These are phyloP conservation scores for Stenopsyche tienmushanensis DNA, from an alignment of 1,140 invertebrate species.

Conservation along the genomic window DNA sequence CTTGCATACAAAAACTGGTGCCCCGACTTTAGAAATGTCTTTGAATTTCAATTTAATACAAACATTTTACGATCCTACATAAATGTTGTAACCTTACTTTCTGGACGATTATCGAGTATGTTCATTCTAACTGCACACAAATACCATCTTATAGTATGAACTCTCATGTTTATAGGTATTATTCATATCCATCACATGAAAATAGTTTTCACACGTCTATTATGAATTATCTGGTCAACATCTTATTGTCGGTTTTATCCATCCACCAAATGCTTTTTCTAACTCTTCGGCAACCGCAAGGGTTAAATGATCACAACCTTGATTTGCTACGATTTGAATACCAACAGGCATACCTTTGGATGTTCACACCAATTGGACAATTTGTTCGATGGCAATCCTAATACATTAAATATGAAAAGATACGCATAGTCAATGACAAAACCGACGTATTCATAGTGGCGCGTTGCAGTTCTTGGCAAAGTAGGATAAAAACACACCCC, in stretches of 20 bases:
- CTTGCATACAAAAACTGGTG: too few relatives aligned
- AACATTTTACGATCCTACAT: too few relatives aligned
- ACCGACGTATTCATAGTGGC: constrained; percentile 73
- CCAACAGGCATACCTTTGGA: constrained; percentile 77
- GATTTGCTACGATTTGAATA: constrained; percentile 64
- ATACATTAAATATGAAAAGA: constrained; percentile 78
- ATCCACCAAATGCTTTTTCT: constrained; percentile 84
- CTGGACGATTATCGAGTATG: too few relatives aligned
- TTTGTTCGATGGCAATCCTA: constrained; percentile 83
- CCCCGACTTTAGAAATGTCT: too few relatives aligned
- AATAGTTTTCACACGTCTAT: too few relatives aligned
- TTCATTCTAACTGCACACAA: too few relatives aligned
- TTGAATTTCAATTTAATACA: too few relatives aligned
- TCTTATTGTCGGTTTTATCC: constrained; percentile 64
- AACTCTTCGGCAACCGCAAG: constrained; percentile 80
- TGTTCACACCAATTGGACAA: constrained; percentile 72
- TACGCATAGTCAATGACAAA: constrained; percentile 76
- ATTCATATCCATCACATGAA: too few relatives aligned
- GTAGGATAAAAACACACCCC: constrained; percentile 81
- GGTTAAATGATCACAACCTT: constrained; percentile 72
- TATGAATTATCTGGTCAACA: too few relatives aligned
- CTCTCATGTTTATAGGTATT: too few relatives aligned
- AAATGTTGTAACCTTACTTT: too few relatives aligned
- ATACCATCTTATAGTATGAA: too few relatives aligned
- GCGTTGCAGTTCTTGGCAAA: constrained; percentile 71